A percentile compares a stretch with the other conserved stretches of the same genome.
Conservation (phyloP, 2,113 vertebrate genomes). For the Odontophorus gujanensis region DNA sequence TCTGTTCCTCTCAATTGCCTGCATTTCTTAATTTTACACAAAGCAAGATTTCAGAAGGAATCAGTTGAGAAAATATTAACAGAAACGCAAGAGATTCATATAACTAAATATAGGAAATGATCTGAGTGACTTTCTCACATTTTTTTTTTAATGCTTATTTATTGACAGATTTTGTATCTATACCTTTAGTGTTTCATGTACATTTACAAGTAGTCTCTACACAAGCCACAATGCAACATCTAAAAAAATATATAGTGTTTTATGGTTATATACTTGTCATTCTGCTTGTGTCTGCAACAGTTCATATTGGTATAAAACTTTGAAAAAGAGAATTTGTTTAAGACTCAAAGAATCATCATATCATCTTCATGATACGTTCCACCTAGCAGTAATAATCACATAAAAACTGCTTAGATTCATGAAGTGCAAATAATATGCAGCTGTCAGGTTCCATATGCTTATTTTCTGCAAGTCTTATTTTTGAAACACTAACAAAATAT, state of each 20-base stretch:
- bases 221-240: neutral
- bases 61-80: neutral
- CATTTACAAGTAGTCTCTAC: neutral
- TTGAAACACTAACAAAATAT: neutral
- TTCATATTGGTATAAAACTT: neutral
- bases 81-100: neutral
- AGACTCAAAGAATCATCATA: neutral
- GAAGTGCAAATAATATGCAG: slow-evolving; percentile 9
- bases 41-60: neutral
- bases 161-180: neutral
- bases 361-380: slow-evolving; percentile 8
- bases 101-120: neutral
- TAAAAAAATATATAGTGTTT: neutral
- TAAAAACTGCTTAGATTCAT: slow-evolving; percentile 39
- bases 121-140: neutral
- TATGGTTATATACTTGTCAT: neutral
- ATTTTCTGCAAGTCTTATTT: slow-evolving; percentile 31
- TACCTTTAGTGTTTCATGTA: neutral
- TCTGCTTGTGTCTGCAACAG: neutral
- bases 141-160: neutral
- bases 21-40: neutral
- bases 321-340: neutral
- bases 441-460: neutral
- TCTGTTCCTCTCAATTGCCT: neutral
- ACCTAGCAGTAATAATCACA: neutral